Conservation (phyloP, 1,140 invertebrate species). For the Holcopasites calliopsidis region DNA sequence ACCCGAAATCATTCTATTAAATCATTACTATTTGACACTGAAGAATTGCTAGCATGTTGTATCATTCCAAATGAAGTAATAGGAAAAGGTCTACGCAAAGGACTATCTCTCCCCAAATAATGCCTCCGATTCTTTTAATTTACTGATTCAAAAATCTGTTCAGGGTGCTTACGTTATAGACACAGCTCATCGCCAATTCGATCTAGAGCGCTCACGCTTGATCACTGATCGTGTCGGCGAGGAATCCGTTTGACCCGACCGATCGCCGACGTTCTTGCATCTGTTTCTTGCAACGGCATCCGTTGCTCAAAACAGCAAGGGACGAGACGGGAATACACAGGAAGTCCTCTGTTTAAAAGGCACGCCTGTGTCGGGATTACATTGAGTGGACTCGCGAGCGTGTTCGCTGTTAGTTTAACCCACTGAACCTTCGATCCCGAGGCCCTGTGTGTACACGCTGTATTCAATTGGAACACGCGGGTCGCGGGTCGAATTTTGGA, state of each 20-base stretch:
- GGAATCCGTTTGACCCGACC: slow-evolving; percentile 49
- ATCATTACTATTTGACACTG: too few species aligned
- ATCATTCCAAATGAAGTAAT: too few species aligned
- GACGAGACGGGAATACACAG: slow-evolving; percentile 26
- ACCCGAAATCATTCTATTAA: too few species aligned
- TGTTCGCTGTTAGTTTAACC: slow-evolving; percentile 2
- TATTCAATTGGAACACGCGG: background rate
- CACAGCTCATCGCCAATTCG: background rate
- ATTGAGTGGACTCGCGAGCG: background rate
- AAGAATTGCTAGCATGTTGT: too few species aligned
- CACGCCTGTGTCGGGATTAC: slow-evolving; percentile 22
- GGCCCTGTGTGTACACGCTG: background rate
- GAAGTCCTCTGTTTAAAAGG: slow-evolving; percentile 37
- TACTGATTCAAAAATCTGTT: too few species aligned
- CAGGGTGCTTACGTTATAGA: too few species aligned
- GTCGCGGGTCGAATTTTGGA: background rate
- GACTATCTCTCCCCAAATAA: too few species aligned
- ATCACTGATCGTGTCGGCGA: slow-evolving; percentile 40
- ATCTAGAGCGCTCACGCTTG: slow-evolving; percentile 25
- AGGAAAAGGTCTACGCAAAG: too few species aligned
- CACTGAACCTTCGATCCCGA: slow-evolving; percentile 11
- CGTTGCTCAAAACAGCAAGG: background rate
- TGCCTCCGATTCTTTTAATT: too few species aligned
- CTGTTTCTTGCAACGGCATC: slow-evolving; percentile 49
- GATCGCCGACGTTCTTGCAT: slow-evolving; percentile 28